Conservation (phyloP, 2,888 invertebrate species). For the Vannuccia rotundouncinata region DNA sequence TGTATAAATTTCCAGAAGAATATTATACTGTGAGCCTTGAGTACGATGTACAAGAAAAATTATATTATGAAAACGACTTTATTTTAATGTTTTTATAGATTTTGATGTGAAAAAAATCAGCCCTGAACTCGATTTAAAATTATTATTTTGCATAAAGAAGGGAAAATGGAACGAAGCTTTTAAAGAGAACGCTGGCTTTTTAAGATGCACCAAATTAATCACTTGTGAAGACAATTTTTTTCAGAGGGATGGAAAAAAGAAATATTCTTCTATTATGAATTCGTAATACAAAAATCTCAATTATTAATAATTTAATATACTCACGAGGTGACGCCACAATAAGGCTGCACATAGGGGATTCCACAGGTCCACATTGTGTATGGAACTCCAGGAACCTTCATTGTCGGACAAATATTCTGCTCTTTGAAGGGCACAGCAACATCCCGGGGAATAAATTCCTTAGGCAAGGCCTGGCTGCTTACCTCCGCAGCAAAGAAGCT, state of each 20-base stretch:
- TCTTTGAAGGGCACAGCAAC: conserved; percentile 28
- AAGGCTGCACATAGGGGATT: conserved; percentile 30
- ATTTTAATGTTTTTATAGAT: not conserved
- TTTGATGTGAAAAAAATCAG: not conserved
- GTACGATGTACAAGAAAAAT: too few relatives aligned
- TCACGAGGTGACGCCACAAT: conserved; percentile 29
- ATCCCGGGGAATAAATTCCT: conserved; percentile 2
- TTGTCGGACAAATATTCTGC: conserved; percentile 4
- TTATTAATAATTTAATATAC: not conserved
- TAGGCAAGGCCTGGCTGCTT: not conserved
- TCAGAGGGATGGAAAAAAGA: too few relatives aligned
- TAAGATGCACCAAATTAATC: too few relatives aligned
- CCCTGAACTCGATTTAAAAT: too few relatives aligned
- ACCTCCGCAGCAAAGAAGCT: not conserved
- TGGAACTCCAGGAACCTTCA: not conserved
- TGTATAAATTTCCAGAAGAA: too few relatives aligned
- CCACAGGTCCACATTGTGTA: conserved; percentile 34
- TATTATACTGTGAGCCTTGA: too few relatives aligned
- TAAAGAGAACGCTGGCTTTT: too few relatives aligned
- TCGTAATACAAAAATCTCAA: too few relatives aligned
- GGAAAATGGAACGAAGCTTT: too few relatives aligned
- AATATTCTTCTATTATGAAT: too few relatives aligned
- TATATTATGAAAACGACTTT: not conserved
- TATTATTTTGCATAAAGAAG: too few relatives aligned
- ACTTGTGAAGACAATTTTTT: too few relatives aligned